Evolutionary conservation across 2,888 invertebrate species (phyloP).

Genomic region (Thymelicus acteon): DNA sequence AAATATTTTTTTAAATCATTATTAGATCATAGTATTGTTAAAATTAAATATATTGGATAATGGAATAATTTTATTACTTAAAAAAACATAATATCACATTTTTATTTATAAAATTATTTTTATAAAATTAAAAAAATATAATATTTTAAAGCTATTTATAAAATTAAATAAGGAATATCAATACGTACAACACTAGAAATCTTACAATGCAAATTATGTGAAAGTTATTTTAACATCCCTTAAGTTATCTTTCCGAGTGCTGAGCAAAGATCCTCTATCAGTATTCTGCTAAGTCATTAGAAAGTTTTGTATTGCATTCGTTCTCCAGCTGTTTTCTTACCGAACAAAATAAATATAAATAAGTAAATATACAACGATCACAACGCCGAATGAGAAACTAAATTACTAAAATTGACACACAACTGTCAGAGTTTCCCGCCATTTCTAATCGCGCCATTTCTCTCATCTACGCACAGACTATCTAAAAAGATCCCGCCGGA

Average conservation of each 20-base stretch:
- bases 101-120: too few species aligned
- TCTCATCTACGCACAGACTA: conserved; percentile 42
- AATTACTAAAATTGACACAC: conserved; percentile 37
- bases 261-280: conserved; percentile 32
- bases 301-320: conserved; percentile 30
- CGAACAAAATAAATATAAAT: not conserved
- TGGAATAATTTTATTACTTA: too few species aligned
- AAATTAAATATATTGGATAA: too few species aligned
- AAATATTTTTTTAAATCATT: too few species aligned
- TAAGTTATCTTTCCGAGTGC: conserved; percentile 31
- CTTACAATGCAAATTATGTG: conserved; percentile 30
- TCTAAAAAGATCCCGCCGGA: conserved; percentile 53
- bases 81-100: too few species aligned
- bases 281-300: conserved; percentile 31
- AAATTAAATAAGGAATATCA: not conserved
- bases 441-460: conserved; percentile 36
- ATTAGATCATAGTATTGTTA: too few species aligned
- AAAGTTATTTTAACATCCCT: conserved; percentile 36
- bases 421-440: conserved; percentile 37
- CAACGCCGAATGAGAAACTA: conserved; percentile 32
- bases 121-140: not conserved
- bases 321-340: conserved; percentile 17
- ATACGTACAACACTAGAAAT: not conserved
- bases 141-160: not conserved
- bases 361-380: conserved; percentile 8